phyloP scores from a whole-genome alignment of 2,888 invertebrate species.

The Lochmaea capreae region DNA sequence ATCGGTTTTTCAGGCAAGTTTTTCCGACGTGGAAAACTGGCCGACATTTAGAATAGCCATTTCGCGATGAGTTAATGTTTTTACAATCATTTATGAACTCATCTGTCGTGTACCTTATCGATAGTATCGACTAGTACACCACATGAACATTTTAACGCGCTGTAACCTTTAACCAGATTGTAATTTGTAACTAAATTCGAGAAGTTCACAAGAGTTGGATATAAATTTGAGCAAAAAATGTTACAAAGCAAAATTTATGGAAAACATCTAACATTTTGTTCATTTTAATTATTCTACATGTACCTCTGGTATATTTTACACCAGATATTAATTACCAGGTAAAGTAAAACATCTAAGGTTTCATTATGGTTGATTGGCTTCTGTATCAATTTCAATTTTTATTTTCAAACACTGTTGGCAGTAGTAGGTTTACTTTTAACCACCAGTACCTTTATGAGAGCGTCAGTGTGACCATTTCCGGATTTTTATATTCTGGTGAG shows the following conservation, averaged over 20 bases:
- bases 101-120: no score
- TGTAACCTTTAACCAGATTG: no score
- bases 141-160: no score
- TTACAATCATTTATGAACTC: no score
- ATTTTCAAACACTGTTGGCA: conserved; percentile 25
- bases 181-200: no score
- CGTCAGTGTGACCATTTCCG: not conserved
- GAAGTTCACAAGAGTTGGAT: no score
- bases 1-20: no score
- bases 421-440: conserved; percentile 7
- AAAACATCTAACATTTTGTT: not conserved
- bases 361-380: conserved; percentile 58
- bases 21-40: no score
- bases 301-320: conserved; percentile 18
- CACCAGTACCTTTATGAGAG: conserved; percentile 2
- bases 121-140: no score
- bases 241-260: not conserved
- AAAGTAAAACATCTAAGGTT: conserved; percentile 52
- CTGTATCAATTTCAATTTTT: conserved; percentile 52
- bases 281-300: conserved; percentile 10
- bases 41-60: no score
- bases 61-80: no score
- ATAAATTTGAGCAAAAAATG: not conserved
- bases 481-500: conserved; percentile 3
- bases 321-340: conserved; percentile 38